phyloP scores from a whole-genome alignment of 2,888 invertebrate genomes.

The Sarcophaga subvicina region DNA sequence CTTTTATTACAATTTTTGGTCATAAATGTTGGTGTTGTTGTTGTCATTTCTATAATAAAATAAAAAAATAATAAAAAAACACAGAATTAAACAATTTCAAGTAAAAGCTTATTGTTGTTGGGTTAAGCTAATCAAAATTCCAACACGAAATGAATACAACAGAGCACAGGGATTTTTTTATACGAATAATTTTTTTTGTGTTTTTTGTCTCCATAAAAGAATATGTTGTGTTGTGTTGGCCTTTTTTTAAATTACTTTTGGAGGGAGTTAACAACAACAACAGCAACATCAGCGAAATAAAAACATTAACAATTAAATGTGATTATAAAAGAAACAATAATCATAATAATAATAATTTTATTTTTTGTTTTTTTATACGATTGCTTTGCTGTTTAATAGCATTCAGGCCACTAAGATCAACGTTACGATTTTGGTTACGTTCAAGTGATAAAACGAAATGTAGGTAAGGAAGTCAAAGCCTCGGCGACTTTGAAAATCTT shows the following conservation, averaged over 20 bases:
- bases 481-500: neutral
- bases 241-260: constrained; percentile 19
- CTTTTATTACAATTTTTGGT: neutral
- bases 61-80: neutral
- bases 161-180: constrained; percentile 2
- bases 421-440: constrained; percentile 37
- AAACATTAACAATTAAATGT: constrained; percentile 42
- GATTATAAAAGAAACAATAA: neutral
- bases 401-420: constrained; percentile 35
- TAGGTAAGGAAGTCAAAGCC: neutral
- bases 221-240: constrained; percentile 10
- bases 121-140: constrained; percentile 70
- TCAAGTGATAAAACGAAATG: neutral
- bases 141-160: constrained; percentile 65
- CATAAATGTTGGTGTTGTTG: neutral
- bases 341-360: constrained; percentile 22
- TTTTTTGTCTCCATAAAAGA: constrained; percentile 12
- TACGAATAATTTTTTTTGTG: neutral
- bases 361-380: constrained; percentile 27
- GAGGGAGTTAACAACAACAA: constrained; percentile 8
- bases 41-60: neutral
- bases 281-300: neutral
- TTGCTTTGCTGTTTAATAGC: constrained; percentile 19
- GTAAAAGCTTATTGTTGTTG: constrained; percentile 67
- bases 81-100: constrained; percentile 30